These are phyloP conservation scores for Drosophila erecta DNA, from an alignment of 1,140 invertebrate species.

Conservation along the genomic window DNA sequence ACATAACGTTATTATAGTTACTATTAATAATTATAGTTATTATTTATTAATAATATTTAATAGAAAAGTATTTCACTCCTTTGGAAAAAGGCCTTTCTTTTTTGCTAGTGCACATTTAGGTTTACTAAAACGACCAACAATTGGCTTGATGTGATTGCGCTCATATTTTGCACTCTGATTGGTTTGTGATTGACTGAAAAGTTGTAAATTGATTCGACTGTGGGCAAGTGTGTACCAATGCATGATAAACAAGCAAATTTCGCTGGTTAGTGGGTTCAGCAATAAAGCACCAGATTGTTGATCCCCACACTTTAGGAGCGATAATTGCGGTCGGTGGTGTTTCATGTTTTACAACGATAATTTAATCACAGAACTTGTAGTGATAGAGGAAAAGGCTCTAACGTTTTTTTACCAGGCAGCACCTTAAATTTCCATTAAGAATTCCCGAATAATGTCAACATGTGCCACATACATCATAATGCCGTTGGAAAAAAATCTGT, in stretches of 20 bases:
- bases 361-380: not conserved
- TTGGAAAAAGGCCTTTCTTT: not conserved
- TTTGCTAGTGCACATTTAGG: conserved; percentile 19
- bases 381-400: not conserved
- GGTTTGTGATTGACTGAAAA: conserved; percentile 74
- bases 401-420: not conserved
- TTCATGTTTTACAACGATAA: conserved; percentile 11
- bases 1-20: too few relatives aligned
- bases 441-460: conserved; percentile 8
- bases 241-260: conserved; percentile 60
- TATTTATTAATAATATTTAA: too few relatives aligned
- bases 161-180: conserved; percentile 61
- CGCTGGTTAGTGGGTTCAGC: conserved; percentile 13
- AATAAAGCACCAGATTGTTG: conserved; percentile 31
- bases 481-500: conserved; percentile 13
- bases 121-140: conserved; percentile 51
- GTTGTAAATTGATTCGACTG: conserved; percentile 73
- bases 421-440: conserved; percentile 6
- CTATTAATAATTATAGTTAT: too few relatives aligned
- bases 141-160: conserved; percentile 73
- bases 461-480: conserved; percentile 22
- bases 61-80: too few relatives aligned
- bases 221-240: conserved; percentile 34
- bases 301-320: conserved; percentile 7
- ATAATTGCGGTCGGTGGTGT: conserved; percentile 6